phyloP scores from a whole-genome alignment of 2,888 invertebrate species.

The Calameuta idolon region DNA sequence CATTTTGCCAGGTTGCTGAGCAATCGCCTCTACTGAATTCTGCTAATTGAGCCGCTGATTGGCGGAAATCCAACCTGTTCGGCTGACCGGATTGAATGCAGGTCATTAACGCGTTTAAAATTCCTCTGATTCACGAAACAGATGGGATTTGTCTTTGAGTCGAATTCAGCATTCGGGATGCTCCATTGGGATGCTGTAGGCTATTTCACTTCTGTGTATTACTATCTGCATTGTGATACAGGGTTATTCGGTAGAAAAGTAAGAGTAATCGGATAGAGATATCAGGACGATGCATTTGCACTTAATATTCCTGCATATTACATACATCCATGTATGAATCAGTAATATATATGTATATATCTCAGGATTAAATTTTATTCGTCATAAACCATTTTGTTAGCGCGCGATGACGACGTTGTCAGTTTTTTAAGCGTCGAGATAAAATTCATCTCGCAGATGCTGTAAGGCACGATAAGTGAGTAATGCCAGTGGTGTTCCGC shows the following conservation, averaged over 20 bases:
- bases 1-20: constrained; percentile 43
- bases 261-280: neutral
- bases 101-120: constrained; percentile 55
- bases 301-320: neutral
- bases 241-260: no score
- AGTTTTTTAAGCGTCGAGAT: neutral
- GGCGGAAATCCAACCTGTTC: constrained; percentile 53
- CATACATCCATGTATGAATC: no score
- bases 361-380: no score
- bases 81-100: constrained; percentile 44
- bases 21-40: constrained; percentile 54
- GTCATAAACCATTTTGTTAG: no score
- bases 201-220: neutral
- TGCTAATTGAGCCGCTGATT: constrained; percentile 58
- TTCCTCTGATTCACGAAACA: constrained; percentile 31
- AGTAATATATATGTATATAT: no score
- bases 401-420: no score
- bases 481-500: neutral
- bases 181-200: neutral
- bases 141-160: constrained; percentile 4
- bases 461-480: neutral
- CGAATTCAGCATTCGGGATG: neutral
- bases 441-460: neutral
- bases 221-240: neutral
- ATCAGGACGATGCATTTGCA: neutral